Evolutionary conservation across 2,888 invertebrate species (phyloP).

Genomic region (Platycnemis pennipes): DNA sequence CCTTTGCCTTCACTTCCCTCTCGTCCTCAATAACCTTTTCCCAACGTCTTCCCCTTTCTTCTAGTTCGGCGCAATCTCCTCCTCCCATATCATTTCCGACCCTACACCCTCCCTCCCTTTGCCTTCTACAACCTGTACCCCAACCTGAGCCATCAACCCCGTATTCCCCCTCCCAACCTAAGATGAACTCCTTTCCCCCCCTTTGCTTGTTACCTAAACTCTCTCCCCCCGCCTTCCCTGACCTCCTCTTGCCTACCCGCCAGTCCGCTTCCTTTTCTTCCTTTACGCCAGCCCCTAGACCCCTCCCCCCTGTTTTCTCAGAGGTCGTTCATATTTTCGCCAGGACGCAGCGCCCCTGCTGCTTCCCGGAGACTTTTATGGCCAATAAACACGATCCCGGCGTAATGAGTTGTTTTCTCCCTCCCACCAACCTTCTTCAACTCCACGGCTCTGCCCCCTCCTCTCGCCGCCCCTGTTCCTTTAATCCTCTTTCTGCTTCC

Average conservation of each 20-base stretch:
- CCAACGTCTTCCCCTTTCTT: neutral
- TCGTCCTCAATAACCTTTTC: neutral
- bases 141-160: neutral
- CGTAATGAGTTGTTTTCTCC: constrained; percentile 64
- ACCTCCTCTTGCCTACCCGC: neutral
- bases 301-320: constrained; percentile 46
- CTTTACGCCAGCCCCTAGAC: too few relatives aligned
- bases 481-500: neutral
- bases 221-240: neutral
- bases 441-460: neutral
- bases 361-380: constrained; percentile 65
- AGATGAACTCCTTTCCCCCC: neutral
- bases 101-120: neutral
- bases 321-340: constrained; percentile 67
- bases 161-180: neutral
- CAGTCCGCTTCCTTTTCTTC: neutral
- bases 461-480: neutral
- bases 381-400: constrained; percentile 67
- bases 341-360: constrained; percentile 55
- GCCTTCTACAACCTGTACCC: neutral
- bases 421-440: neutral
- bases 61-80: neutral
- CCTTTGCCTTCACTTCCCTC: neutral
- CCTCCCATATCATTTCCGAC: neutral
- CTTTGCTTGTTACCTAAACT: constrained; percentile 7